Base-by-base conservation (phyloP, 2,888 invertebrate genomes). In the Boloria euphrosyne region DNA sequence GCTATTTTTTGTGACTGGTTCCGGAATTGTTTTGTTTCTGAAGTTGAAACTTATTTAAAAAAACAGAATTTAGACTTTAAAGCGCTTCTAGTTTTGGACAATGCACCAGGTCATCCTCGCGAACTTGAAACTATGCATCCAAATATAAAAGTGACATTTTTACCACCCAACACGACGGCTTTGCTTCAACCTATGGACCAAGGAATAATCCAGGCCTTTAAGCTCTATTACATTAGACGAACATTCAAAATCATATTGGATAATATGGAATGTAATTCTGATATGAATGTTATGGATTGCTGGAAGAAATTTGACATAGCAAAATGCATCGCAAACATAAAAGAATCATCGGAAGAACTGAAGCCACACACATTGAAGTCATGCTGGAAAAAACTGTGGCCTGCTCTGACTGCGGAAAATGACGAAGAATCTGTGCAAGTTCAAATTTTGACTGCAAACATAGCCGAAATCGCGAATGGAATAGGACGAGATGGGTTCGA, bases 401-500 rank as follows among this genome's bases (percentile, higher is more conserved):
- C 73, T 70, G 64, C 58, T 72, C 60, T 72, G 66, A 73, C 59
- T 69, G 70, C 66, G 68, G 66, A 72, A 74, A 72, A 73, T 69
- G 69, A 73, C 14, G 67, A 71, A 69, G 69, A 73, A 69, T 70
- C 70, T 62, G 71, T 72, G 70, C 69, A 73, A 72, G 18, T 67
- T 72, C 68, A 75, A 70, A 71, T 53, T 72, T 68, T 73, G 53
- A 73, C 70, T 73, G 74, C 68, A 73, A 72, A 74, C 70, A 73
- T 73, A 57, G 73, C 66, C 69, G 68, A 75, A 73, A 72, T 75
- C 53, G 73, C 74, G 57, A 75, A 69, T 73, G 74, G 69, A 70
- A 75, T 76, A 76, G 73, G 74, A 75, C 72, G 71, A 75, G 69
- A 74, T 75, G 73, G 71, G 52, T 74, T 73, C 62, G 70, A 72